Evolutionary conservation across 2,797 vertebrate genomes (phyloP), one percentile per base, ranked within the genome.

Genomic region (Erithacus rubecula): DNA sequence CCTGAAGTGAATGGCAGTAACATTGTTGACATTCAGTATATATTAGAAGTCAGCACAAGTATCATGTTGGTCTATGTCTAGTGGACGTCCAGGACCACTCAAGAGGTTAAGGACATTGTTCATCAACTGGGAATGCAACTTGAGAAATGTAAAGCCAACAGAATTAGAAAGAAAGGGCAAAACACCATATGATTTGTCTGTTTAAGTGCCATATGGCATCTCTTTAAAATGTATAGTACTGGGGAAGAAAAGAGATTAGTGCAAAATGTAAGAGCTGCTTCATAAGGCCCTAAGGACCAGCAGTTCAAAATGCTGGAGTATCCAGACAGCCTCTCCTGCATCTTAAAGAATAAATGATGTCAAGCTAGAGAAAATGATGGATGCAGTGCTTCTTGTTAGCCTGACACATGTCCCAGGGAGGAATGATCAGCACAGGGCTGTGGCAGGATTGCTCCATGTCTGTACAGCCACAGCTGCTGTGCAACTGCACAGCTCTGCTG

Each of bases 161-260:
- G 90, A 94, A 77, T 94, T 86, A 77, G 90, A 97, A 95, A 85
- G 81, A 94, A 72, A 95, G 94, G 80, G 90, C 94, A 83, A 87
- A 87, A 44, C 82, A 68, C 65, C 46, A 7, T 92, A 36, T 80
- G 87, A 91, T 96, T 94, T 97, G 51, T 94, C 74, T 91, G 51
- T 65, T 72, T 93, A 95, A 97, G 94, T 94, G 89, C 94, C 94
- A 94, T 92, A 94, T 96, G 93, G 82, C 93, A 91, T 95, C 94
- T 89, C 77, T 89, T 95, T 94, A 94, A 94, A 95, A 95, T 65
- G 79, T 92, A 63, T 94, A 83, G 65, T 41, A 67, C 65, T 60
- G 63, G 46, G 52, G 43, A 51, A 79, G 74, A 74, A 89, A 93
- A 75, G 76, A 92, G 90, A 93, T 95, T 94, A 78, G 89, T 69